These are phyloP conservation scores for Pachymerium ferrugineum DNA, from an alignment of 2,888 invertebrate genomes.

Conservation along the genomic window DNA sequence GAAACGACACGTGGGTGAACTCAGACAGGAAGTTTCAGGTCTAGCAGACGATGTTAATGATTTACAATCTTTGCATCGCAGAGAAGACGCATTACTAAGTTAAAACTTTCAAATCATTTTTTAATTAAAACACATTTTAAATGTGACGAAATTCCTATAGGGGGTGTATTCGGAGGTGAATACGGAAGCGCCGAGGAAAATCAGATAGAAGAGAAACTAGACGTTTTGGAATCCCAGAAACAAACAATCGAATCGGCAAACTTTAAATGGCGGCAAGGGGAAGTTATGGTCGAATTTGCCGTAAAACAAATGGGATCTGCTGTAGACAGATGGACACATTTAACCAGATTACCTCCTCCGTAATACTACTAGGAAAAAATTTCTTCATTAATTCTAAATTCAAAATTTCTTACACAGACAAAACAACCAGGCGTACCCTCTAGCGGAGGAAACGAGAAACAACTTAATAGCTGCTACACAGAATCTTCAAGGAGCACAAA, in stretches of 20 bases:
- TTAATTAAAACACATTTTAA: background rate
- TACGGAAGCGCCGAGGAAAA: slow-evolving; percentile 54
- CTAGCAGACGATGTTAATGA: slow-evolving; percentile 35
- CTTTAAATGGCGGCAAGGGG: slow-evolving; percentile 52
- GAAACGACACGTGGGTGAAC: slow-evolving; percentile 33
- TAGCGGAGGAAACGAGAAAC: slow-evolving; percentile 53
- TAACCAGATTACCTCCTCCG: slow-evolving; percentile 43
- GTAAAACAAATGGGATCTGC: slow-evolving; percentile 51
- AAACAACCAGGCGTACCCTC: slow-evolving; percentile 47
- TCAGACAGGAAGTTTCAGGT: slow-evolving; percentile 34
- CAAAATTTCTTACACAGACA: slow-evolving; percentile 43
- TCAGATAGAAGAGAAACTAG: slow-evolving; percentile 51
- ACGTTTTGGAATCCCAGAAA: slow-evolving; percentile 50
- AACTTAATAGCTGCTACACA: slow-evolving; percentile 54
- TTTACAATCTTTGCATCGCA: slow-evolving; percentile 32
- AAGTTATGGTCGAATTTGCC: slow-evolving; percentile 51
- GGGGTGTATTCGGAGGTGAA: slow-evolving; percentile 50
- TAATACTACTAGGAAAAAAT: slow-evolving; percentile 37
- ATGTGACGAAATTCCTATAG: background rate
- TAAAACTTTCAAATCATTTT: background rate
- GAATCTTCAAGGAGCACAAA: slow-evolving; percentile 51
- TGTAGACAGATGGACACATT: slow-evolving; percentile 49
- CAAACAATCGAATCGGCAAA: slow-evolving; percentile 51
- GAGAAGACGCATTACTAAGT: slow-evolving; percentile 35
- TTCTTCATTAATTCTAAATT: background rate